Percentiles rank a stretch among this genome's conserved stretches.
Evolutionary conservation across 2,888 invertebrate genomes (phyloP).

Genomic region (Bhutanitis thaidina): DNA sequence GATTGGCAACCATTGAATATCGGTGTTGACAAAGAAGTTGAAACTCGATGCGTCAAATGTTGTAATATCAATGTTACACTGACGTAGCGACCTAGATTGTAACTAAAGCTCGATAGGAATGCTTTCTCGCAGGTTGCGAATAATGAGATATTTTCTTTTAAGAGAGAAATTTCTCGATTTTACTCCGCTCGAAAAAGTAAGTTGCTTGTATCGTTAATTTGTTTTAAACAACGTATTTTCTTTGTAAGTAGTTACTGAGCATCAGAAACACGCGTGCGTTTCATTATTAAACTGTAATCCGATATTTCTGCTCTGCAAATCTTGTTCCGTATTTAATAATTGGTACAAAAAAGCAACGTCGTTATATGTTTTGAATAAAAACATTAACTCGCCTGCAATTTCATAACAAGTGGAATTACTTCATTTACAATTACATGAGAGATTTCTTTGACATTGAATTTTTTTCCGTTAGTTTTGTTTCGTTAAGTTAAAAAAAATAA

Average conservation of each 20-base stretch:
- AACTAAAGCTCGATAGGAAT: conserved; percentile 9
- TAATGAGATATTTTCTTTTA: conserved; percentile 16
- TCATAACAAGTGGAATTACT: no score
- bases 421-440: no score
- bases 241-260: conserved; percentile 7
- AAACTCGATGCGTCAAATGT: background rate
- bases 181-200: background rate
- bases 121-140: conserved; percentile 2
- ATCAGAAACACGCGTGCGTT: conserved; percentile 1
- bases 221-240: conserved; percentile 8
- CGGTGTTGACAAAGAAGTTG: background rate
- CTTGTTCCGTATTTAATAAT: background rate
- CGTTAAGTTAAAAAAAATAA: no score
- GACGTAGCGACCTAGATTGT: conserved; percentile 2
- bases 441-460: no score
- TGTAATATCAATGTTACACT: background rate
- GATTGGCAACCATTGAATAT: no score
- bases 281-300: background rate
- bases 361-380: no score
- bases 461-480: no score
- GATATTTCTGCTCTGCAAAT: background rate
- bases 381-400: no score
- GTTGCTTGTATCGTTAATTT: conserved; percentile 6
- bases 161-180: conserved; percentile 8
- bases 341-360: background rate